Evolutionary conservation across 2,888 invertebrate species (phyloP).

Genomic region (Pseudanteris insignis): DNA sequence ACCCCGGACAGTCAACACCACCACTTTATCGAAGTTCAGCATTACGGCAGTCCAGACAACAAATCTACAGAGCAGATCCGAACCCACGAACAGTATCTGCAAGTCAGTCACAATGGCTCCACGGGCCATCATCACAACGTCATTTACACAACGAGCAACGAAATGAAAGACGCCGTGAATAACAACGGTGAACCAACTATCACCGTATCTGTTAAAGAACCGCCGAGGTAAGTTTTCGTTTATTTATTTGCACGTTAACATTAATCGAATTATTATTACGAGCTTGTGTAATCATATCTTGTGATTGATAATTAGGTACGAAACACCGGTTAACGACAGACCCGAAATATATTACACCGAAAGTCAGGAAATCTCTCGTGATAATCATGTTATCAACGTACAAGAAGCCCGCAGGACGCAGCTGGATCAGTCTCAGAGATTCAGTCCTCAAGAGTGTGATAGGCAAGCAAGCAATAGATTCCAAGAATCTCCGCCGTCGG

Average conservation of each 20-base stretch:
- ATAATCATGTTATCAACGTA: slow-evolving; percentile 51
- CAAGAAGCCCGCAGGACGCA: slow-evolving; percentile 50
- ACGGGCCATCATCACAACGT: slow-evolving; percentile 55
- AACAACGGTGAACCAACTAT: slow-evolving; percentile 47
- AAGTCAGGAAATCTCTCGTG: slow-evolving; percentile 52
- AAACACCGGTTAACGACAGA: slow-evolving; percentile 56
- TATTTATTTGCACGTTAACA: no score
- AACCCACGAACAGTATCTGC: slow-evolving; percentile 44
- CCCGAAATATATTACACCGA: slow-evolving; percentile 56
- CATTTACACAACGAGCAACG: slow-evolving; percentile 54
- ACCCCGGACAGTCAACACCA: slow-evolving; percentile 56
- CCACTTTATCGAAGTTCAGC: slow-evolving; percentile 55
- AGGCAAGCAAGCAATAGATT: slow-evolving; percentile 40
- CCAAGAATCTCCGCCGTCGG: slow-evolving; percentile 51
- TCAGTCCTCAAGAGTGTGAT: slow-evolving; percentile 55
- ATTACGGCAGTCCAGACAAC: slow-evolving; percentile 52
- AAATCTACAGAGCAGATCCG: slow-evolving; percentile 39
- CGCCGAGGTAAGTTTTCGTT: slow-evolving; percentile 63
- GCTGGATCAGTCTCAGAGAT: slow-evolving; percentile 50
- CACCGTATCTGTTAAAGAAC: slow-evolving; percentile 63
- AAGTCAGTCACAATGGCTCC: slow-evolving; percentile 24
- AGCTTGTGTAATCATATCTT: not conserved
- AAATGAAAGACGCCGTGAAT: slow-evolving; percentile 18
- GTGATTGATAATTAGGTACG: slow-evolving; percentile 54
- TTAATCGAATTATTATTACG: not conserved